Evolutionary conservation across 2,888 invertebrate species (phyloP), one percentile per base, ranked within the genome.

Genomic region (Nebria brevicollis): DNA sequence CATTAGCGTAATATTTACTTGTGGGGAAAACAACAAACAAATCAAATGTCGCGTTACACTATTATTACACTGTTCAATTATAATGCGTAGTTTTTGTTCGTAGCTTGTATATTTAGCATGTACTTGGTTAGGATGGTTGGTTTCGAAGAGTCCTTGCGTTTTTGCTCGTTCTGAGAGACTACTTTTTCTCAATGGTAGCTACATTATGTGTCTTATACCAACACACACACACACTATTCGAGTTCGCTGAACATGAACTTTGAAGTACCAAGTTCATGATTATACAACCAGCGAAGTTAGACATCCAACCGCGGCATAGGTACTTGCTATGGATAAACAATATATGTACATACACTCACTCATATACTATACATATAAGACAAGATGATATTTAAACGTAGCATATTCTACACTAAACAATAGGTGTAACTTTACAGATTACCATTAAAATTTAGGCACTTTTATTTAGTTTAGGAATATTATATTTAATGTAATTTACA

Each of bases 181-280:
- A 54, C 54, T 54, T 54, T 54, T 54, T 54, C 5, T 34, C 34
- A 34, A 34, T 34, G 34, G 4, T 34, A 34, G 34, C 5, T 54
- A 5, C 8, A 54, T 54, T 54, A 54, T 54, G 54, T 8, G 54
- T 8, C 54, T 2, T 13, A 8, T 8, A 43, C 43, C 6, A 8
- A 8, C 43, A 43, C 43, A 54, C 54, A 13, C 54, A 54, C 54
- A 54, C 54, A 54, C 54, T 34, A 34, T 34, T 34, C 34, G 5
- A 34, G 34, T 34, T 11, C 54, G 54, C 54, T 54, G 54, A 54
- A 54, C 54, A 11, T 54, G 54, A 54, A 54, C 54, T 54, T 54
- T 54, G 54, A 54, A 54, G 54, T 54, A 54, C 54, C 54, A 54
- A 54, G 54, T 54, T 54, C 54, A 54, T 54, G 54, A 54, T 54